Conservation (phyloP, 2,888 invertebrate genomes). For the Chrysodeixis includens region DNA sequence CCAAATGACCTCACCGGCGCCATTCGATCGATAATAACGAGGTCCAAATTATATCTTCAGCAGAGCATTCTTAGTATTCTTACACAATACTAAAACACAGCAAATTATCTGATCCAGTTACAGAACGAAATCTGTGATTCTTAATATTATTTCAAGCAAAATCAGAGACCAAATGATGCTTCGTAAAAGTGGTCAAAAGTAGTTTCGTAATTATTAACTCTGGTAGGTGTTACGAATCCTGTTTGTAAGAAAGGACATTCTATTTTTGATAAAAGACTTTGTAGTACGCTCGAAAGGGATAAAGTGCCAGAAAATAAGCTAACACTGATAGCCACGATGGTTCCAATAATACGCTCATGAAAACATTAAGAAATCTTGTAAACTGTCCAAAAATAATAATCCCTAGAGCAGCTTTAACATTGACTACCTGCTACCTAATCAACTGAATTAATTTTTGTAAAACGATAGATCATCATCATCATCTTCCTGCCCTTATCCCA, state of each 20-base stretch:
- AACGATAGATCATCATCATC: no score
- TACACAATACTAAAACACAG: slow-evolving; percentile 5
- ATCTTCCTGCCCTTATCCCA: no score
- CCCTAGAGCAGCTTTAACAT: no score
- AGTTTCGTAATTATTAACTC: slow-evolving; percentile 16
- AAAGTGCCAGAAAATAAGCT: neutral
- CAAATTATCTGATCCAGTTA: slow-evolving; percentile 15
- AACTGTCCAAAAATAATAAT: no score
- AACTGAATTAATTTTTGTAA: no score
- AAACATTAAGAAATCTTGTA: no score
- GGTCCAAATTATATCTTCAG: slow-evolving; percentile 6
- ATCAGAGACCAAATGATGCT: slow-evolving; percentile 12
- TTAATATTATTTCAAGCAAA: neutral
- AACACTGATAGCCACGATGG: no score
- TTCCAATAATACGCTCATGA: no score
- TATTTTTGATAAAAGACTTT: neutral
- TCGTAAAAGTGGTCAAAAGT: slow-evolving; percentile 6
- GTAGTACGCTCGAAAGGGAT: neutral
- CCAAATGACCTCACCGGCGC: neutral
- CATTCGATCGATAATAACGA: neutral
- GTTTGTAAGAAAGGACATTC: neutral
- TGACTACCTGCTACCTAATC: no score
- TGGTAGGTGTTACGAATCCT: neutral
- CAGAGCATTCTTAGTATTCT: slow-evolving; percentile 9
- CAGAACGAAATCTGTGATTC: slow-evolving; percentile 29